Evolutionary conservation across 1,140 invertebrate genomes (phyloP), one percentile per base, ranked within the genome.

Genomic region (Caenorhabditis tropicalis): DNA sequence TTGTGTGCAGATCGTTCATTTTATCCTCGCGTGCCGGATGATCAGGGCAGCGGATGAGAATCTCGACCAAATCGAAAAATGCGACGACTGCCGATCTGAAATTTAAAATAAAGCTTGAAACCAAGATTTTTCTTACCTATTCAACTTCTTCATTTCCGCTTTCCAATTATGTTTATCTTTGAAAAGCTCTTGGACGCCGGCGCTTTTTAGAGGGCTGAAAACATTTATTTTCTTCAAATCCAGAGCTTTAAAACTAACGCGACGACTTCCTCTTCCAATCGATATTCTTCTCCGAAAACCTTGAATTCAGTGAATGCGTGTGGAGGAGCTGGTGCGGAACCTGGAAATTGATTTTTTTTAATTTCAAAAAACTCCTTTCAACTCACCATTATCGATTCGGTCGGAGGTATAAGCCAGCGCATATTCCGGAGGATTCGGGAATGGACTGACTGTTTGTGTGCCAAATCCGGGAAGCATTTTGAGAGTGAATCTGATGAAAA

Each of bases 251-350:
- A 80, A 84, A 79, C 43, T 79, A 24, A 85, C 84, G 53, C 46
- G 24, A 85, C 82, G 43, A 85, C 70, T 16, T 85, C 84, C 36
- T 82, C 60, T 43, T 82, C 81, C 21, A 85, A 31, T 12, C 70
- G 80, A 58, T 85, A 85, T n/a, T 85, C 84, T 31, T 85, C 84
- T 21, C 84, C 84, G 60, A 81, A 85, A 58, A 85, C 84, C 10
- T 27, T 82, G 84, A 85, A 85, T 39, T 85, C 84, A 0, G 84
- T 70, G 7, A 74, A 48, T 0, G 58, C 33, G 24, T 53, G 81
- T 12, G 84, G 84, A 10, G 84, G 81, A 3, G 58, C 53, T 19
- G 43, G 48, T 16, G 27, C 43, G 53, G 48, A 33, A 33, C 74
- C 53, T 29, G 19, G 5, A 29, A 53, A 1, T 16, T 51, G 16